phyloP scores from a whole-genome alignment of 2,113 vertebrate genomes.

The Xiphophorus maculatus region DNA sequence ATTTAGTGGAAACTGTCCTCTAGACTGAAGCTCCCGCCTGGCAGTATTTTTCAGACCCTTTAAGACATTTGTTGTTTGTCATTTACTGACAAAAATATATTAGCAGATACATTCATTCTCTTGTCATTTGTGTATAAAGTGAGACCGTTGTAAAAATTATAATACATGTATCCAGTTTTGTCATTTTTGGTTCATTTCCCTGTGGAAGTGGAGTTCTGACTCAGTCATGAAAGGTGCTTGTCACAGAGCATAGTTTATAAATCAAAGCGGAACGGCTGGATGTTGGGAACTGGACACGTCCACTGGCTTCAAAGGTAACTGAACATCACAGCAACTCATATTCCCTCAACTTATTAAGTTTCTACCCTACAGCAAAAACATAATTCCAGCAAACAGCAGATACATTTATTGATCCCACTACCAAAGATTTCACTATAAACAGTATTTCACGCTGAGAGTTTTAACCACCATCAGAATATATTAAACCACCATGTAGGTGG shows the following conservation, averaged over 20 bases:
- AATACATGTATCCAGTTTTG: background rate
- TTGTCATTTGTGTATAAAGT: background rate
- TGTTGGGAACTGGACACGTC: slow-evolving; percentile 3
- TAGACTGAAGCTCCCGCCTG: background rate
- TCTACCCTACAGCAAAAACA: background rate
- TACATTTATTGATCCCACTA: background rate
- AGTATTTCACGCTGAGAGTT: background rate
- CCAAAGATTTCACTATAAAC: background rate
- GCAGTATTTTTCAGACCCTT: background rate
- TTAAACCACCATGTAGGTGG: too few relatives aligned
- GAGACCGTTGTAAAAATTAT: background rate
- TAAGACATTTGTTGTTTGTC: background rate
- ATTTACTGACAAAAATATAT: background rate
- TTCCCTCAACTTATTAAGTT: slow-evolving; percentile 3
- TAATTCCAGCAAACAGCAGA: background rate
- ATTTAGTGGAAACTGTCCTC: background rate
- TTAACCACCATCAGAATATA: background rate
- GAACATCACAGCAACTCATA: slow-evolving; percentile 10
- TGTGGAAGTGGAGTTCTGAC: background rate
- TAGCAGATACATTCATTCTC: background rate
- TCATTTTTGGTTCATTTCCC: background rate
- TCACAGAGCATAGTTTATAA: background rate
- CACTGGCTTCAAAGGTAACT: slow-evolving; percentile 30
- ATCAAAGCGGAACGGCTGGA: background rate
- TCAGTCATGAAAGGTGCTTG: background rate